Conservation (phyloP, 2,113 vertebrate species). For the Toxotes jaculatrix region DNA sequence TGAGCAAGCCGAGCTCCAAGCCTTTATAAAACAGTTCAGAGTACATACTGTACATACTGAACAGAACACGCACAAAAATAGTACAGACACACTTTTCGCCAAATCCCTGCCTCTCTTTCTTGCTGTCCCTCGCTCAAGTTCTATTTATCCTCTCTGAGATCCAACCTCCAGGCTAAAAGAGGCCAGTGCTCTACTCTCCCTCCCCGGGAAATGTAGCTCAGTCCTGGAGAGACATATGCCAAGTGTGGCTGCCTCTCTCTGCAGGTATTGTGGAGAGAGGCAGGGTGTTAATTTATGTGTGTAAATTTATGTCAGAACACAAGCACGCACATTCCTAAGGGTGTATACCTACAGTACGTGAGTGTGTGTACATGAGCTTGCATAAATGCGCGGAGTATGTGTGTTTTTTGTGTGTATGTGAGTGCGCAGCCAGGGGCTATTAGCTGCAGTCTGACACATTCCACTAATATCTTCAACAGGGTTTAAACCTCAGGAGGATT, state of each 20-base stretch:
- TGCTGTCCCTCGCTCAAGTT: conserved; percentile 3
- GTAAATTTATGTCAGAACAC: conserved; percentile 40
- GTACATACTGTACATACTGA: conserved; percentile 23
- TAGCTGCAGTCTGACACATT: conserved; percentile 65
- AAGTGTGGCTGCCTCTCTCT: conserved; percentile 27
- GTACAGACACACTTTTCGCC: neutral
- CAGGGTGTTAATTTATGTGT: conserved; percentile 52
- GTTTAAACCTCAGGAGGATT: conserved; percentile 60
- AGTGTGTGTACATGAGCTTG: neutral
- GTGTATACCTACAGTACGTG: conserved; percentile 9
- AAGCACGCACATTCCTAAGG: conserved; percentile 19
- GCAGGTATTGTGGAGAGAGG: conserved; percentile 34
- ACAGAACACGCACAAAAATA: neutral
- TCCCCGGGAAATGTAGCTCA: conserved; percentile 19
- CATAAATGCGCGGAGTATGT: neutral
- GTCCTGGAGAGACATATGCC: conserved; percentile 26
- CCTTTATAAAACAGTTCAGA: conserved; percentile 15
- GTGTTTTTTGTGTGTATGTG: conserved; percentile 23
- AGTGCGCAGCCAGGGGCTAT: conserved; percentile 57
- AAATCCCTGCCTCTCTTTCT: conserved; percentile 12
- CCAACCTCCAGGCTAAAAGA: conserved; percentile 29
- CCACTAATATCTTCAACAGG: conserved; percentile 64
- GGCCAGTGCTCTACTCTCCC: neutral
- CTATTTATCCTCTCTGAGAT: conserved; percentile 22
- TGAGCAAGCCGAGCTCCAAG: conserved; percentile 24